phyloP scores from a whole-genome alignment of 2,888 invertebrate species.

The Xanthorhoe spadicearia region DNA sequence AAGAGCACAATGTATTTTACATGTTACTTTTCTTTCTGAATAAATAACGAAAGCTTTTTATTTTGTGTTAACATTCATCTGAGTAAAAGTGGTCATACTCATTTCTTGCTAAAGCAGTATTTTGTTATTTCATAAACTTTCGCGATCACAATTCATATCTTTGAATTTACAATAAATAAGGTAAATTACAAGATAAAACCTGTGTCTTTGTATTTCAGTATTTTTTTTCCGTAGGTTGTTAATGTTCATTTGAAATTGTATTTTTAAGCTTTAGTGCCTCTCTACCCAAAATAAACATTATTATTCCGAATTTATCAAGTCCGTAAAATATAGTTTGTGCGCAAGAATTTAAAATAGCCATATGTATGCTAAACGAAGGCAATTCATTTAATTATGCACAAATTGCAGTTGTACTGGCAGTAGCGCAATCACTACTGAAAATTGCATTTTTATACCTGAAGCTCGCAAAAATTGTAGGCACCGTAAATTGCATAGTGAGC shows the following conservation, averaged over 20 bases:
- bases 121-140: too few relatives aligned
- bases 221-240: too few relatives aligned
- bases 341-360: slow-evolving; percentile 22
- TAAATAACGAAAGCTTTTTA: too few relatives aligned
- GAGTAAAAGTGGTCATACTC: not conserved
- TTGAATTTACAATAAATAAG: too few relatives aligned
- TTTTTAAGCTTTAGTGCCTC: not conserved
- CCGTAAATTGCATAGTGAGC: slow-evolving; percentile 56
- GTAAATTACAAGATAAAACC: too few relatives aligned
- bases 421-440: slow-evolving; percentile 67
- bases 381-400: slow-evolving; percentile 70
- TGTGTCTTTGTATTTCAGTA: too few relatives aligned
- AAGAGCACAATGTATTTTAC: not conserved
- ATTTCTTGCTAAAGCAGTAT: too few relatives aligned
- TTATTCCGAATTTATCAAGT: not conserved
- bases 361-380: slow-evolving; percentile 52
- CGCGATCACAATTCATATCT: too few relatives aligned
- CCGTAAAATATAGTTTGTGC: not conserved
- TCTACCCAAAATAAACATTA: not conserved
- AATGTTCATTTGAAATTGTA: not conserved
- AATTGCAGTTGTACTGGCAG: slow-evolving; percentile 51
- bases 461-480: slow-evolving; percentile 66
- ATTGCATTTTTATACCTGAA: slow-evolving; percentile 71
- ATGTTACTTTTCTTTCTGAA: too few relatives aligned
- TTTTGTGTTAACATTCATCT: too few relatives aligned